A percentile compares a stretch with the other conserved stretches of the same genome.
Conservation (phyloP, 2,888 invertebrate genomes). For the Sipha maydis region DNA sequence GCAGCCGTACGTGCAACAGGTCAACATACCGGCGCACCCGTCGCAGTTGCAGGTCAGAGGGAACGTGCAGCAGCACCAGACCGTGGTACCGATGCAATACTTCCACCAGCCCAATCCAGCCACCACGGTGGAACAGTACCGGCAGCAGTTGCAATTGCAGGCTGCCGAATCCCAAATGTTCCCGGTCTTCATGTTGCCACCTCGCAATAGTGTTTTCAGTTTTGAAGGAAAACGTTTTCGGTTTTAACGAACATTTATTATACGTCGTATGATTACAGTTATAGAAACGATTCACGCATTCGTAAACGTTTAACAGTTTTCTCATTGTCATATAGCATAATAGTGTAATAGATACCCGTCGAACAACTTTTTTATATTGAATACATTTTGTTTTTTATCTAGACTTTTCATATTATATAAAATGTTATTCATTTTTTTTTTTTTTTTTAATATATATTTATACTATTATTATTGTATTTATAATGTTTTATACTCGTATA, state of each 20-base stretch:
- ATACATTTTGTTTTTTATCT: background rate
- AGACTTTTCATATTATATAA: background rate
- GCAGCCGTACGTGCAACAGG: slow-evolving; percentile 35
- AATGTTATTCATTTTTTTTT: background rate
- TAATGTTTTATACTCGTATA: too few species aligned
- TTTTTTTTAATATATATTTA: background rate
- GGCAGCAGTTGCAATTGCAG: slow-evolving; percentile 52
- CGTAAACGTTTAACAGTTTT: background rate
- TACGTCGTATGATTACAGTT: background rate
- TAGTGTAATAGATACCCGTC: too few species aligned
- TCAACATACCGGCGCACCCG: slow-evolving; percentile 34
- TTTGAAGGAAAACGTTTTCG: background rate
- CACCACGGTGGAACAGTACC: slow-evolving; percentile 51
- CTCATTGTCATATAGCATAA: background rate
- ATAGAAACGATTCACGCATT: background rate
- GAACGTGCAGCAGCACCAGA: slow-evolving; percentile 42
- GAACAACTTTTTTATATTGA: background rate
- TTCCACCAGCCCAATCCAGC: slow-evolving; percentile 57
- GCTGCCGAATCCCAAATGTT: slow-evolving; percentile 45
- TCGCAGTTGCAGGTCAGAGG: slow-evolving; percentile 44
- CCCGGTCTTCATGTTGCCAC: slow-evolving; percentile 41
- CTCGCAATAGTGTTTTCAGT: background rate
- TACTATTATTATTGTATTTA: too few species aligned
- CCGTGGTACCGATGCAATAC: slow-evolving; percentile 44
- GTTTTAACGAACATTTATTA: background rate